Evolutionary conservation across 2,888 invertebrate species (phyloP).

Genomic region (Dexiosoma caninum): DNA sequence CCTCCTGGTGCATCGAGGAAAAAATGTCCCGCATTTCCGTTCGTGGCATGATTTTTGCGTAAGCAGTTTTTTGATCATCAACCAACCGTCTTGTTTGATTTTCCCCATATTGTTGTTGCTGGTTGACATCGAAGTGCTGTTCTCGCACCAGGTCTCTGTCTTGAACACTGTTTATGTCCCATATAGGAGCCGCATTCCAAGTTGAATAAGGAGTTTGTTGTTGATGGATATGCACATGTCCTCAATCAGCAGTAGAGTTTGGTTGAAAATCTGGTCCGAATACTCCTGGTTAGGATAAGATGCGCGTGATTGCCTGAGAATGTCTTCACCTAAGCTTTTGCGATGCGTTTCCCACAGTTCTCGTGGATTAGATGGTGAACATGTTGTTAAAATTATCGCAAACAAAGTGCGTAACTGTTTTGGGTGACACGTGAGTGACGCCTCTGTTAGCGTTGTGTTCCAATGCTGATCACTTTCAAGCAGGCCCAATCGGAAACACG

Average conservation of each 20-base stretch:
- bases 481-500: neutral
- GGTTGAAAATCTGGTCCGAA: too few relatives aligned
- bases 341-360: constrained; percentile 29
- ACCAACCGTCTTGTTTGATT: neutral
- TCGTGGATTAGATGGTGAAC: constrained; percentile 14
- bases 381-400: constrained; percentile 15
- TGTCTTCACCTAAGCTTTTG: too few relatives aligned
- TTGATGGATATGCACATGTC: too few relatives aligned
- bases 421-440: neutral
- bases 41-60: constrained; percentile 38
- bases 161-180: constrained; percentile 12
- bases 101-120: constrained; percentile 19
- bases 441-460: neutral
- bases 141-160: constrained; percentile 38
- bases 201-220: constrained; percentile 19
- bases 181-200: constrained; percentile 9
- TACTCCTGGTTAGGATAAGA: too few relatives aligned
- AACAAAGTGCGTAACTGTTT: constrained; percentile 28
- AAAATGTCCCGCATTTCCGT: constrained; percentile 21
- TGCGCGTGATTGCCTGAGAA: too few relatives aligned
- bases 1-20: constrained; percentile 42
- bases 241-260: too few relatives aligned
- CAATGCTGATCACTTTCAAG: neutral
- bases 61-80: constrained; percentile 21
- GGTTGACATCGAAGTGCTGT: constrained; percentile 31